Evolutionary conservation across 2,113 vertebrate species (phyloP), one percentile per base, ranked within the genome.

Genomic region (Dasypus novemcinctus): DNA sequence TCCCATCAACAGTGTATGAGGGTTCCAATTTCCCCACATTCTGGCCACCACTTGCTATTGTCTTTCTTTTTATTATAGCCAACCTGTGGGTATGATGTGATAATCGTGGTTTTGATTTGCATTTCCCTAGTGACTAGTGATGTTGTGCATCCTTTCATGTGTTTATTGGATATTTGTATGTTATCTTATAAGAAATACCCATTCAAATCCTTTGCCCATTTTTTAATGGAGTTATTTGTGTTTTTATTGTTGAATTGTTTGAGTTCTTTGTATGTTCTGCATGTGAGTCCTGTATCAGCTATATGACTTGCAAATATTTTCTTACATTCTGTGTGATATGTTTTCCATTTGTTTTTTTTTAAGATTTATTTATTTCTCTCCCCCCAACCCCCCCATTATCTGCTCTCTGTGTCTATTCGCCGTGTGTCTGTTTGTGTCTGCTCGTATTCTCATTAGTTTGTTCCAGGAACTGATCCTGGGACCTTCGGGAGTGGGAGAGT

Each of bases 31-130:
- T 88, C 20, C 81, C 59, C 21, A 43, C 27, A 79, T 88, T 59
- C 68, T 79, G 10, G 2, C 2, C 38, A 57, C 64, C 10, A 66
- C 75, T 80, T 95, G 41, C 49, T 93, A 85, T 23, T 90, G 41
- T 72, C 57, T 81, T 41, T 84, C 52, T 92, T 80, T 93, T 74
- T 2, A 83, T 75, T 95, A 66, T 46, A 63, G 91, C 11, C 3
- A 57, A 72, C 84, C 8, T 88, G 27, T 84, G 66, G 90, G 38
- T 90, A 31, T 75, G 27, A 95, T 91, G 36, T 88, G 71, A 14
- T 76, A 94, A 87, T 87, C 90, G 8, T 94, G 64, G 13, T 54
- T 93, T 95, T 91, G 59, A 41, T 81, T 75, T 95, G 31, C 1
- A 85, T 75, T 76, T 84, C 33, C 23, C 29, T 86, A 59, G 82